Base-by-base conservation (phyloP, 2,888 invertebrate genomes). In the Schizaphis graminum region DNA sequence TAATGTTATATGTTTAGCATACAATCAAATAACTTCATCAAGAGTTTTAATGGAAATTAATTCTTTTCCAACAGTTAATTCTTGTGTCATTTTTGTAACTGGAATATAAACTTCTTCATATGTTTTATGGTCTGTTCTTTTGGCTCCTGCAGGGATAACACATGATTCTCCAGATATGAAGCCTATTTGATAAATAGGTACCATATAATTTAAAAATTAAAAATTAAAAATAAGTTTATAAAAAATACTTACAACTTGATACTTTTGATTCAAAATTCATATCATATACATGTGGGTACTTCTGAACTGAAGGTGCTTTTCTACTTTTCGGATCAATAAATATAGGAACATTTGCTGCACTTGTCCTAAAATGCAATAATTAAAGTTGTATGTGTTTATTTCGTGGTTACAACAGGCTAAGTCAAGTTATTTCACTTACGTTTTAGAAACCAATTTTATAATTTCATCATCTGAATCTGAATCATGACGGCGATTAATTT, bases 41-140 rank as follows among this genome's bases (percentile, higher is more conserved):
- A 98, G 96, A 49, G 96, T 96, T 1, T 97, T 96, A 95, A 97
- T 96, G 61, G 97, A 96, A 1, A 98, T 96, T 92, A 97, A 96
- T 95, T 97, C 96, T 95, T 97, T 97, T 44, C 97, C 97, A 56
- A 98, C 96, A 94, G 96, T 96, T 0, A 97, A 95, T 0, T 94
- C 92, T n/a, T 97, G 96, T 0, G 97, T 96, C 0, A 96, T 96
- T 90, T 97, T 96, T 92, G 97, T 97, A 86, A 97, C 97, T 0
- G 98, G 98, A 95, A 99, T 98, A 92, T 97, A 97, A 0, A 99
- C 98, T 96, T 99, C 98, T 96, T 99, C 99, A 95, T 97, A 98
- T 95, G 97, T 97, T 94, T 97, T 97, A 57, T 96, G 97, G 95
- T 98, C 97, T 89, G 97, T 97, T 94, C 98, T 97, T 28, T 97